Evolutionary conservation across 2,888 invertebrate genomes (phyloP).

Genomic region (Noctua fimbriata): DNA sequence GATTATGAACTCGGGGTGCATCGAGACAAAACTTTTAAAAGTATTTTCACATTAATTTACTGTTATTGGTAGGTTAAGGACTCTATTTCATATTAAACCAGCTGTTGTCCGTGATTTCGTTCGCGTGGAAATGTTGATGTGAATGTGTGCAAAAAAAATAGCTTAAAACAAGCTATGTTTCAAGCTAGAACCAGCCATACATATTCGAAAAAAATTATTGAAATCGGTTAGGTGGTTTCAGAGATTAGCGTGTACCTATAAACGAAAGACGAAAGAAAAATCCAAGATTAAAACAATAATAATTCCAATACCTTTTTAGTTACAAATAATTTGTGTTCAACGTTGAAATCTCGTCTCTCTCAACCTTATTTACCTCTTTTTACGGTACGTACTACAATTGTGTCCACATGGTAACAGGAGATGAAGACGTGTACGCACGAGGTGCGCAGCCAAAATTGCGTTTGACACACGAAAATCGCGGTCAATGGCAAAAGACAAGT

Average conservation of each 20-base stretch:
- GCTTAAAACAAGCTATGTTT: background rate
- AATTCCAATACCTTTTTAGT: background rate
- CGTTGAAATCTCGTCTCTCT: background rate
- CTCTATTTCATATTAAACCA: background rate
- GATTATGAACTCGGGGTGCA: background rate
- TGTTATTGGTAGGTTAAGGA: background rate
- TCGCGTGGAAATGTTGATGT: no score
- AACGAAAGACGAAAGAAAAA: no score
- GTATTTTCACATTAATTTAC: background rate
- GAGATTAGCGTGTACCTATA: background rate
- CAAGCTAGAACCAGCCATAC: background rate
- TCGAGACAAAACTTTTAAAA: background rate
- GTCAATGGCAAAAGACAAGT: constrained; percentile 78
- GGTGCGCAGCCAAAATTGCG: constrained; percentile 49
- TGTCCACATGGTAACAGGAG: constrained; percentile 21
- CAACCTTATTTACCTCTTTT: background rate
- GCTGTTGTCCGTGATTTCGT: no score
- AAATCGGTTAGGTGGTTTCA: background rate
- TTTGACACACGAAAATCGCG: constrained; percentile 73
- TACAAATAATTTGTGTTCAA: background rate
- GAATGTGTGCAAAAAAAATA: no score
- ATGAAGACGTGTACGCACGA: constrained; percentile 41
- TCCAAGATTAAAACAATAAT: background rate
- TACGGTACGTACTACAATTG: background rate
- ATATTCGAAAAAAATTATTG: background rate